phyloP scores from a whole-genome alignment of 2,113 vertebrate genomes.

The Larimichthys crocea region DNA sequence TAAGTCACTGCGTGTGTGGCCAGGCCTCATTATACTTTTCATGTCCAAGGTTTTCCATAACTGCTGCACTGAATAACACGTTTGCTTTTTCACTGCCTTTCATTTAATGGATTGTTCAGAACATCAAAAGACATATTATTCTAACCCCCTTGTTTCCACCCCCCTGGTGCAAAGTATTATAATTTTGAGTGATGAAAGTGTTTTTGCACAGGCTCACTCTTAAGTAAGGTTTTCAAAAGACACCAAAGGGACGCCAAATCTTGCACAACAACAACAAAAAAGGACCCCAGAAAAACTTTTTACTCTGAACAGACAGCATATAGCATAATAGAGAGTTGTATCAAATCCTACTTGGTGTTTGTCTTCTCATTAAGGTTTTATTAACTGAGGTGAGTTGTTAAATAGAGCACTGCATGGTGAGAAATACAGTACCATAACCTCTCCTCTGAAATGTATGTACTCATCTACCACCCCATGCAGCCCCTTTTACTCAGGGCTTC shows the following conservation, averaged over 20 bases:
- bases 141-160: conserved; percentile 52
- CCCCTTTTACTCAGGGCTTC: conserved; percentile 49
- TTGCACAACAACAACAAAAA: conserved; percentile 54
- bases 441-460: conserved; percentile 1
- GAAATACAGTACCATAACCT: not conserved
- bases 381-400: not conserved
- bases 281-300: conserved; percentile 21
- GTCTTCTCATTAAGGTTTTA: conserved; percentile 21
- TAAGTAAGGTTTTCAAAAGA: conserved; percentile 59
- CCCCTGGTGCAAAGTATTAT: conserved; percentile 54
- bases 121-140: conserved; percentile 77
- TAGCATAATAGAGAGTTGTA: conserved; percentile 26
- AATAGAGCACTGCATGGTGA: not conserved
- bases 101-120: conserved; percentile 72
- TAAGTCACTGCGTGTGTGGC: conserved; percentile 35
- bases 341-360: conserved; percentile 26
- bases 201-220: conserved; percentile 44
- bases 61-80: conserved; percentile 40
- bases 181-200: conserved; percentile 74
- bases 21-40: conserved; percentile 37
- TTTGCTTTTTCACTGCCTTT: conserved; percentile 60
- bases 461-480: conserved; percentile 10
- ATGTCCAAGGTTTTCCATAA: conserved; percentile 68
- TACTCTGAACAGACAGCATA: conserved; percentile 17
- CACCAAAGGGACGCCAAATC: conserved; percentile 57